Base-by-base conservation (phyloP, 2,888 invertebrate species). In the Rhagonycha lutea region DNA sequence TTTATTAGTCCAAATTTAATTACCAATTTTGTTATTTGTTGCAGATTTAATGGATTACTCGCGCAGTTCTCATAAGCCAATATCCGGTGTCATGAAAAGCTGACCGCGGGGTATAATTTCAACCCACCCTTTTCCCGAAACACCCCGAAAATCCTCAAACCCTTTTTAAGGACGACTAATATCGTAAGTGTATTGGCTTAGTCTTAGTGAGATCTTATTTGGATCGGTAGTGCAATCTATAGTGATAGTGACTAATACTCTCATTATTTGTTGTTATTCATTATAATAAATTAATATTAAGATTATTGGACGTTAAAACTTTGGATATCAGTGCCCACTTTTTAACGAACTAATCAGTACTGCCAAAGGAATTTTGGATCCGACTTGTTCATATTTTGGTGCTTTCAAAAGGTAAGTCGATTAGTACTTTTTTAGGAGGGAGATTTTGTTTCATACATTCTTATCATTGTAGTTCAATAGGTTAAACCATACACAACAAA, bases 61-160 rank as follows among this genome's bases (percentile, higher is more conserved):
- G 70, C 32, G 71, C 74, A 47, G 74, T 62, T 74, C 74, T 74
- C 47, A 70, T 70, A 68, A 71, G 47, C 71, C 70, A 62, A 74
- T 71, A 70, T 71, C 71, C 68, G 68, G 68, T 68, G 74, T 60
- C 71, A 71, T 68, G 74, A 72, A 74, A 61, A 77, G 74, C 71
- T 77, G 74, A 77, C 74, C 77, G 32, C 73, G 72, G 75, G 75
- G 72, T 76, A 72, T 72, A 68, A 72, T 61, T 28, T 61, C 61
- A 24, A 75, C 75, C 75, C 75, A 69, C 63, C 75, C 72, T 71
- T 75, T 68, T 32, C 62, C 71, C 61, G 18, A 11, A 69, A 69
- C 67, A 72, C 67, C 72, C 72, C 68, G 65, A 67, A 72, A 60
- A 67, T 24, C 67, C 72, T 68, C 61, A 18, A 72, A 72, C 61